These are phyloP conservation scores for Drosophila prolongata DNA, from an alignment of 2,888 invertebrate species.

Conservation along the genomic window DNA sequence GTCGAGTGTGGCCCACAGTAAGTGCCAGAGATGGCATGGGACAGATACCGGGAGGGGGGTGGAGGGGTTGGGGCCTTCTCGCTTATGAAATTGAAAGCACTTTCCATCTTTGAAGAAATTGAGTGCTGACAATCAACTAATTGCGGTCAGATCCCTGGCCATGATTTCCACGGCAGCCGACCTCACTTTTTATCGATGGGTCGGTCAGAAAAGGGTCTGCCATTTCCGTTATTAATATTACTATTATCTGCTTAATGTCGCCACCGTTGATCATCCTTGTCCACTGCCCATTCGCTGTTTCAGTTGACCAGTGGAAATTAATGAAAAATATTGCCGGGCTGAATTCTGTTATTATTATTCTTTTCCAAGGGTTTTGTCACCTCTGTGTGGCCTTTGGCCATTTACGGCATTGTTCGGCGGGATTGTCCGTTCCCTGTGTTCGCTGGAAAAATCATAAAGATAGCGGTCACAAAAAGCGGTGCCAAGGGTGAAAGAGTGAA, in stretches of 20 bases:
- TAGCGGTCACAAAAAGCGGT: constrained; percentile 42
- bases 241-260: constrained; percentile 65
- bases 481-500: not conserved
- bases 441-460: constrained; percentile 69
- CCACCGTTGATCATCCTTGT: constrained; percentile 60
- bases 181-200: constrained; percentile 24
- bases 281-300: constrained; percentile 28
- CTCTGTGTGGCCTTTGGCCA: constrained; percentile 57
- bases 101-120: constrained; percentile 68
- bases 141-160: constrained; percentile 52
- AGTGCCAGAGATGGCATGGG: constrained; percentile 6
- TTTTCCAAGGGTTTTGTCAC: constrained; percentile 47
- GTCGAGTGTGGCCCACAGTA: constrained; percentile 48
- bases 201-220: constrained; percentile 30
- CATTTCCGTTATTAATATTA: constrained; percentile 40
- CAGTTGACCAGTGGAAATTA: constrained; percentile 75
- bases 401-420: constrained; percentile 63
- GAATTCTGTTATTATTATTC: constrained; percentile 47
- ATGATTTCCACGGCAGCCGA: constrained; percentile 10
- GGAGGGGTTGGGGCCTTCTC: not conserved
- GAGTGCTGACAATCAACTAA: constrained; percentile 70
- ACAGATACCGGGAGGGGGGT: constrained; percentile 9
- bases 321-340: constrained; percentile 68
- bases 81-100: constrained; percentile 73
- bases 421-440: constrained; percentile 32